Evolutionary conservation across 2,888 invertebrate genomes (phyloP), one percentile per base, ranked within the genome.

Genomic region (Alviniconcha strummeri): DNA sequence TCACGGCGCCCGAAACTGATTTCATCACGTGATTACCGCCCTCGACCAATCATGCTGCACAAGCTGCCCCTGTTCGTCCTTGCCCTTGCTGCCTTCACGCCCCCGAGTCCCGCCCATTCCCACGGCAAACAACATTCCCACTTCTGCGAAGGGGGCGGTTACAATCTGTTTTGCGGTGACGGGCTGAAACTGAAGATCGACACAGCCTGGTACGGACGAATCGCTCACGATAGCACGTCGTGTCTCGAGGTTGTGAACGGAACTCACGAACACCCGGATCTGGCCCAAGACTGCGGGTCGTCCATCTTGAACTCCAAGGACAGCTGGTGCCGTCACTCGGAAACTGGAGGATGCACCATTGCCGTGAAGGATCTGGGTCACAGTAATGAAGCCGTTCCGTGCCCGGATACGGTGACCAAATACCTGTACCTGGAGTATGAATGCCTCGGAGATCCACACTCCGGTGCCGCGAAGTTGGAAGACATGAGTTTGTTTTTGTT

Each of bases 391-490:
- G 56, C 7, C 5, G 55, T 60, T 11, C 69, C 9, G 55, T 80
- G 80, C 36, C 80, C 80, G 9, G 80, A 67, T 5, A 36, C 13
- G 9, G 80, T 55, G 80, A 17, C 19, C 36, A 54, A 69, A 69
- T 80, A 80, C n/a, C 55, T 80, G 54, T 80, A 80, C 55, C 56
- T 80, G 80, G 80, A 80, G 69, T 80, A 78, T 17, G 64, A 78
- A 60, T 78, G 78, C n/a, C 15, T 78, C 52, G 78, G n/a, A 7
- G n/a, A n/a, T 71, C n/a, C 36, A 36, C 36, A 36, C 36, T 36
- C 36, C 36, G 36, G 1, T 36, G 36, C 36, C 36, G 36, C 36
- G 36, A 36, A 3, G 36, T 36, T 36, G 36, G 3, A 36, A 36
- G 36, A 36, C 36, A 36, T 36, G 0, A 36, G 3, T 36, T 36